Base-by-base conservation (phyloP, 35 echinoderm and acorn worm species). In the Eucidaris tribuloides region DNA sequence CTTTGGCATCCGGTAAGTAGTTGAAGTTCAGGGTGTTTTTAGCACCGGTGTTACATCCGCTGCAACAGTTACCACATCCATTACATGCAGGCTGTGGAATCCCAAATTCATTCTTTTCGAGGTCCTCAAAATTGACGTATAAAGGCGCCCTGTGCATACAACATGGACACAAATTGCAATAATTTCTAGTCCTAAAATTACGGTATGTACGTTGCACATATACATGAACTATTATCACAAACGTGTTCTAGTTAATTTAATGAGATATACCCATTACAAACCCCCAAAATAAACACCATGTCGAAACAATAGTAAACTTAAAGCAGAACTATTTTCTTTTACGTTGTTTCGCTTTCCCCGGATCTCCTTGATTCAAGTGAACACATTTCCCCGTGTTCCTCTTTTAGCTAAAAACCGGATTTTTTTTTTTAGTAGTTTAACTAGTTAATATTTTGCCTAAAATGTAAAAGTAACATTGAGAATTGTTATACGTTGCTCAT, bases 1-100 rank as follows among this genome's bases (percentile, higher is more conserved):
- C 62, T 22, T 83, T 85, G 5, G 89, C 89, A 60, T 92, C 89
- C 25, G 89, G 89, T 27, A 86, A 33, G 49, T 92, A 92, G 63
- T 92, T 86, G 71, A 91, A 86, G 39, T 86, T 92, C 0, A 86
- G 72, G 3, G 89, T 92, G 76, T 92, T 92, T 54, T 92, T 92
- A 7, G 89, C 88, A 13, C 89, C 89, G 6, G 82, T 85, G 58
- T 91, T 91, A 44, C 89, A 85, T 11, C 89, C 89, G 7, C 89
- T 72, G 36, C 78, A 63, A 22, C 88, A 90, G 55, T 90, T 90
- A 3, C 88, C 88, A 9, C 88, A 90, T 19, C 88, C 88, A 18
- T 76, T 79, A 43, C 88, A 84, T 2, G 68, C 65, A 29, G 88
- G 88, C 38, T 90, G 88, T 2, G 88, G 88, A 7, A 64, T 87